A percentile compares a stretch with the other conserved stretches of the same genome.
Conservation (phyloP, 2,797 vertebrate genomes). For the Malacoraja senta region DNA sequence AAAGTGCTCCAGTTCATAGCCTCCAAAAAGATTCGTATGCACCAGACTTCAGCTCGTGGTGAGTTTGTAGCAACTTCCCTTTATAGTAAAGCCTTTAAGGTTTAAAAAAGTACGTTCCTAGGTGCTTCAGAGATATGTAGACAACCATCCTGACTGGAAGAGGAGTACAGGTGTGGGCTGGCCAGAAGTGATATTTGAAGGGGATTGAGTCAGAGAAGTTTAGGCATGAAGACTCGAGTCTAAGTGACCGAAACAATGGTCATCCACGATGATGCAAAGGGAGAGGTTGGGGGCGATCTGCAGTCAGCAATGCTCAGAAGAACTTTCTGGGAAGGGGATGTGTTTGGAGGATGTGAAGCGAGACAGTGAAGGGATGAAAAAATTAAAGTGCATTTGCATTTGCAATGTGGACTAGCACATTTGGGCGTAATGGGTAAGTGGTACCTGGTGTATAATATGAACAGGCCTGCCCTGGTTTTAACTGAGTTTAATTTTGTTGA, state of each 20-base stretch:
- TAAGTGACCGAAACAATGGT: background rate
- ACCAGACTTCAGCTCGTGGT: conserved; percentile 89
- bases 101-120: background rate
- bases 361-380: background rate
- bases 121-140: background rate
- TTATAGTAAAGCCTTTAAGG: background rate
- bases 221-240: background rate
- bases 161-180: background rate
- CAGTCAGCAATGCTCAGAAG: background rate
- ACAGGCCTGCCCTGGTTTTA: background rate
- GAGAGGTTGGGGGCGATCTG: background rate
- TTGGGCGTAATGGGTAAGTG: background rate
- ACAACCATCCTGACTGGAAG: background rate
- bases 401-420: background rate
- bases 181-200: background rate
- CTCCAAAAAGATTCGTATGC: conserved; percentile 88
- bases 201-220: background rate
- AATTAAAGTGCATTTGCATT: background rate
- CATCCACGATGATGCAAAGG: background rate
- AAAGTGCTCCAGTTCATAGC: conserved; percentile 86
- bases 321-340: background rate
- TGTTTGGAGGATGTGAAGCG: background rate
- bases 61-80: background rate
- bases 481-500: background rate
- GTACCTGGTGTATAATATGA: background rate